Percentiles rank a stretch among this genome's conserved stretches.
Conservation (phyloP, 2,888 invertebrate genomes). For the Zhengitettix transpicula region DNA sequence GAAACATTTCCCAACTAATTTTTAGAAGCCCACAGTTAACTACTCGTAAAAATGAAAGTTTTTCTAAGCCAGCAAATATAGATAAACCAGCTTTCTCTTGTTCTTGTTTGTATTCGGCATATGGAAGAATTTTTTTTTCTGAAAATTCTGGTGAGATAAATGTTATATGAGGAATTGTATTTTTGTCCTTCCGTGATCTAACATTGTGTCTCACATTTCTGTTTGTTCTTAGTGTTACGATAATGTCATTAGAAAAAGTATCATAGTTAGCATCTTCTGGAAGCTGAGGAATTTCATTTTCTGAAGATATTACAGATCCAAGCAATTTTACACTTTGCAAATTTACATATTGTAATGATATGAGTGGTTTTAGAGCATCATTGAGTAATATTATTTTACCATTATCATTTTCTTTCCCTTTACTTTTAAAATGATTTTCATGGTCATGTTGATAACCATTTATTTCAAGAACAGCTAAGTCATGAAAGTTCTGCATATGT, state of each 20-base stretch:
- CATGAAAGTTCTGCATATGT: conserved; percentile 28
- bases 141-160: conserved; percentile 9
- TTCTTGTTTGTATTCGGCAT: conserved; percentile 40
- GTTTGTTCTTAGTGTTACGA: neutral
- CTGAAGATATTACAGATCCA: conserved; percentile 15
- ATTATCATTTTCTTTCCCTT: neutral
- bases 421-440: neutral
- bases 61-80: conserved; percentile 31
- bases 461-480: conserved; percentile 40
- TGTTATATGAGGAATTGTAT: conserved; percentile 3
- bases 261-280: neutral
- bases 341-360: conserved; percentile 31
- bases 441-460: conserved; percentile 29
- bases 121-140: conserved; percentile 40
- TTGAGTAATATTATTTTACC: conserved; percentile 14
- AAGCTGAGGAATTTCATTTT: conserved; percentile 4
- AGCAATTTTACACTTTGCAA: conserved; percentile 31
- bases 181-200: neutral
- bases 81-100: conserved; percentile 27
- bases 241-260: conserved; percentile 3
- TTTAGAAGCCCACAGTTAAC: conserved; percentile 40
- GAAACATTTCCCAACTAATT: conserved; percentile 51
- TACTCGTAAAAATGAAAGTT: conserved; percentile 39
- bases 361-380: conserved; percentile 20
- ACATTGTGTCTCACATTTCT: too few relatives aligned